Conservation (phyloP, 64 coral and sea anemone species). For the Porites australiensis region DNA sequence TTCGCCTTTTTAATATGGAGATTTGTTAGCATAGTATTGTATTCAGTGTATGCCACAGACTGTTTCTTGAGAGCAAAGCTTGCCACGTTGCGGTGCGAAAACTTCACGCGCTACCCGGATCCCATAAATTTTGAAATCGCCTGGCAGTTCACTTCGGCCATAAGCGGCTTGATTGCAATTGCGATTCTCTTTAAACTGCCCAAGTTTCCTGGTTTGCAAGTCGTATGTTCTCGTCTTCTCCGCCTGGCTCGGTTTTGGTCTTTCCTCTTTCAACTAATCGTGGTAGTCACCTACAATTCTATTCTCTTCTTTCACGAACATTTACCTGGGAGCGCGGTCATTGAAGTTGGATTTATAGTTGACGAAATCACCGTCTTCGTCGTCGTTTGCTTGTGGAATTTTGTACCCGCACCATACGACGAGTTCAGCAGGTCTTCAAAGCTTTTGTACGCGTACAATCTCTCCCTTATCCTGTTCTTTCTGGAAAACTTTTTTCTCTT, state of each 20-base stretch:
- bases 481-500: conserved; percentile 92
- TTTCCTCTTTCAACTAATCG: conserved; percentile 77
- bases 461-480: conserved; percentile 83
- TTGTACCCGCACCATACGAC: conserved; percentile 76
- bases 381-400: conserved; percentile 92
- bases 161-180: conserved; percentile 72
- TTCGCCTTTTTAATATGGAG: conserved; percentile 82
- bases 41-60: conserved; percentile 83
- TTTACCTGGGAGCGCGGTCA: conserved; percentile 58
- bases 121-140: conserved; percentile 83
- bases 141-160: conserved; percentile 77
- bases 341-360: conserved; percentile 85
- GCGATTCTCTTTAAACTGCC: conserved; percentile 61
- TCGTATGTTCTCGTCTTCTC: conserved; percentile 33
- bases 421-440: background rate
- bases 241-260: conserved; percentile 88
- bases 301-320: conserved; percentile 84
- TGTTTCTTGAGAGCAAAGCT: conserved; percentile 90
- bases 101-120: conserved; percentile 71
- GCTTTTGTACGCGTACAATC: conserved; percentile 45
- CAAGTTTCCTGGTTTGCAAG: conserved; percentile 76
- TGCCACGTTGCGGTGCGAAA: conserved; percentile 80
- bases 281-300: conserved; percentile 79
- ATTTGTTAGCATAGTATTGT: conserved; percentile 65
- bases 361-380: conserved; percentile 70